Percentiles rank a stretch among this genome's conserved stretches.
phyloP scores from a whole-genome alignment of 2,113 vertebrate species.

The Maccullochella peelii region DNA sequence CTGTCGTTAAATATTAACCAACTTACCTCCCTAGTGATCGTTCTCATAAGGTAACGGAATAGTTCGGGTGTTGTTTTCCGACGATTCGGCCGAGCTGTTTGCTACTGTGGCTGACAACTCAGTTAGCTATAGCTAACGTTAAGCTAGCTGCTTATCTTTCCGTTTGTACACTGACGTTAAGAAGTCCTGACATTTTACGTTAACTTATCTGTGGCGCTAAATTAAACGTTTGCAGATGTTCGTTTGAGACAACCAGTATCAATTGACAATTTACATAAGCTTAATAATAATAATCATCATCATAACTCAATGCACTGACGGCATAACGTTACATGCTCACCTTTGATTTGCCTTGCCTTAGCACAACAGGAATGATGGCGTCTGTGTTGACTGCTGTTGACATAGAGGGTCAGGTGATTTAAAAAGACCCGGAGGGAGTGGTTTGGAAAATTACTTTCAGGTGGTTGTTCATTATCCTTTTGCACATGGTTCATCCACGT shows the following conservation, averaged over 20 bases:
- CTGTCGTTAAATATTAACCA: too few species aligned
- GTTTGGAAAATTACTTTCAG: slow-evolving; percentile 16
- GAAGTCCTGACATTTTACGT: neutral
- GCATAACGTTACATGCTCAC: slow-evolving; percentile 56
- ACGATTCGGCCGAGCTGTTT: neutral
- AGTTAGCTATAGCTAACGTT: slow-evolving; percentile 17
- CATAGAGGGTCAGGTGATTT: slow-evolving; percentile 70
- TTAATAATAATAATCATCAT: too few species aligned
- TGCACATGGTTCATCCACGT: neutral
- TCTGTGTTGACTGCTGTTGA: slow-evolving; percentile 60
- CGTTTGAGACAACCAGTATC: neutral
- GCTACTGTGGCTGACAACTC: neutral
- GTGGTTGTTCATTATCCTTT: neutral
- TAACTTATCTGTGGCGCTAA: neutral
- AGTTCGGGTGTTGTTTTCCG: slow-evolving; percentile 20
- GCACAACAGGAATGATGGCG: slow-evolving; percentile 67
- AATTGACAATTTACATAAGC: rapidly evolving
- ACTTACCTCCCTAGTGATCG: neutral
- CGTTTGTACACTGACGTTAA: neutral
- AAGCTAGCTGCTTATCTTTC: slow-evolving; percentile 35
- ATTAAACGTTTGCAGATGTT: neutral
- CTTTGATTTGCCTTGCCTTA: slow-evolving; percentile 61
- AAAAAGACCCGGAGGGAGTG: slow-evolving; percentile 44
- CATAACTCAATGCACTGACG: rapidly evolving
- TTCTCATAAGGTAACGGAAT: neutral